Percentiles rank a stretch among this genome's conserved stretches.
These are phyloP conservation scores for Muricea muricata DNA, from an alignment of 92 coral and sea anemone genomes.

Conservation along the genomic window DNA sequence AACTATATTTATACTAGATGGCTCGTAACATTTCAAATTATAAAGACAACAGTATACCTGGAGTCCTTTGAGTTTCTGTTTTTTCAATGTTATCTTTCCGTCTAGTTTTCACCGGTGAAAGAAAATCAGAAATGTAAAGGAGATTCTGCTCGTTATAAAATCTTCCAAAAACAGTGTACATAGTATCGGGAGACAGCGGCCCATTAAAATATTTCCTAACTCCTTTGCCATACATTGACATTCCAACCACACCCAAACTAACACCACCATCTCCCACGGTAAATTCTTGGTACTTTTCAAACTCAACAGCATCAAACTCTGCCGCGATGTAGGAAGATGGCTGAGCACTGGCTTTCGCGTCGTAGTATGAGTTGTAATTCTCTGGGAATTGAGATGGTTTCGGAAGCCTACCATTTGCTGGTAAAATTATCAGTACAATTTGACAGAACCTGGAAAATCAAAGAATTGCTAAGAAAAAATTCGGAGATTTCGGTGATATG, in stretches of 20 bases:
- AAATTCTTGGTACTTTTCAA: slow-evolving; percentile 4
- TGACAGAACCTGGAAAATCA: neutral
- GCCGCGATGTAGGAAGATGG: slow-evolving; percentile 6
- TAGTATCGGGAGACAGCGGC: slow-evolving; percentile 16
- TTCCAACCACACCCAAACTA: neutral
- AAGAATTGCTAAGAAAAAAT: neutral
- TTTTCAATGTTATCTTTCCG: neutral
- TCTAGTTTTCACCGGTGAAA: neutral
- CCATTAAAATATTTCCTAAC: slow-evolving; percentile 23
- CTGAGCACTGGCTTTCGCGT: neutral
- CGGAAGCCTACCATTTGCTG: neutral
- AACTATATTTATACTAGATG: neutral
- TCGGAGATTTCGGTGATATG: no score
- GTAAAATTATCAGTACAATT: neutral
- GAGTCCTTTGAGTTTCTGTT: slow-evolving; percentile 5
- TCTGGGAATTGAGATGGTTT: neutral
- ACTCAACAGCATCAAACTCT: neutral
- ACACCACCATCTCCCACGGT: slow-evolving; percentile 12
- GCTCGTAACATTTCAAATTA: no score
- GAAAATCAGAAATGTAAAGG: neutral
- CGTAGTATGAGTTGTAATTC: neutral
- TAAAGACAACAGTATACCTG: neutral
- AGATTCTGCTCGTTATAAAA: slow-evolving; percentile 13
- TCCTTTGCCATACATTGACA: neutral
- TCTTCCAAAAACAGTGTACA: neutral